Evolutionary conservation across 2,888 invertebrate genomes (phyloP), one percentile per base, ranked within the genome.

Genomic region (Mesorhabditis sp.): DNA sequence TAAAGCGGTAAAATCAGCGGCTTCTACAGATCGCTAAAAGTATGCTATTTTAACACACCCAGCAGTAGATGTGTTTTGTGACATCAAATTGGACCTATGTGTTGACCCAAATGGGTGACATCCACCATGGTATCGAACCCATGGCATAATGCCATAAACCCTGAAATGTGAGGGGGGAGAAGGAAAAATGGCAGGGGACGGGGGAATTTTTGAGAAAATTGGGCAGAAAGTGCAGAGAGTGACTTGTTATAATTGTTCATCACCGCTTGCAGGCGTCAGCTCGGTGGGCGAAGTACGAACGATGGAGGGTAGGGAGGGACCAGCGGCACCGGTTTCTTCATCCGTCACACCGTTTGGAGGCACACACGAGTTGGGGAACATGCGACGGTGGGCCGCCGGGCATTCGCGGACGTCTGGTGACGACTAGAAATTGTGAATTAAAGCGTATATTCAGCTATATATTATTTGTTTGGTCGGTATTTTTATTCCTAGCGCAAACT

Each of bases 241-340:
- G 2, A 28, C n/a, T n/a, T 4, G 41, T 68, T 70, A 78, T 7
- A 79, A 71, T 68, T 73, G 75, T 65, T 80, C 80, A 66, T 80
- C 80, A 4, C 77, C 80, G 10, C 74, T 74, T 7, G 75, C 78
- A 13, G 80, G 80, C 13, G 80, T 80, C 69, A 80, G 68, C 68
- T 80, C 80, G 68, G 74, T 75, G 3, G 80, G 80, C 42, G 80
- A 80, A 4, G 80, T 80, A 62, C 74, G 64, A 3, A 76, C 72
- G 66, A 80, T 80, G n/a, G 69, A 73, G 5, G 78, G 78, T 28
- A 28, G 2, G 28, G 28, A 28, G 6, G 78, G 75, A 7, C 62
- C 58, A 6, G 68, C 61, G 10, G 65, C 50, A 43, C 44, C 67
- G 6, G 28, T 41, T 69, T 10, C 58, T 62, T 45, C 62, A 58